Evolutionary conservation across 2,797 vertebrate genomes (phyloP).

Genomic region (Yasuhikotakia modesta): DNA sequence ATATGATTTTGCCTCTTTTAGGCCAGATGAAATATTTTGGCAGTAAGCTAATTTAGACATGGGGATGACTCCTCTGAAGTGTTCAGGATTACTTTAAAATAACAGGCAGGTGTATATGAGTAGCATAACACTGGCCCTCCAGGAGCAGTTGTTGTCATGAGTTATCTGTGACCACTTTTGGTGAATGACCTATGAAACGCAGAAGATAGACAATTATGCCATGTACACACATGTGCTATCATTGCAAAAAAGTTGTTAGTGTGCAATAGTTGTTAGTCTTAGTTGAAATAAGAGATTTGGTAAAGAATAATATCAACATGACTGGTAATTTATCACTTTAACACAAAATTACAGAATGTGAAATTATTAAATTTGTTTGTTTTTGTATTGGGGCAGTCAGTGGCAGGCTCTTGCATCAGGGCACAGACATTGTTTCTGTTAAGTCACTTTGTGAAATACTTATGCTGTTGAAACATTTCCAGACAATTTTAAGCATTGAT

Average conservation of each 20-base stretch:
- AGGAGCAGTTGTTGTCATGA: too few relatives aligned
- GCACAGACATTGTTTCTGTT: background rate
- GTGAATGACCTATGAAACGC: too few relatives aligned
- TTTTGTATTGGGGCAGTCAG: background rate
- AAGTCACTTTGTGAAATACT: background rate
- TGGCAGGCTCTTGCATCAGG: background rate
- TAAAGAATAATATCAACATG: too few relatives aligned
- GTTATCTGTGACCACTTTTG: too few relatives aligned
- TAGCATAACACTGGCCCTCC: too few relatives aligned
- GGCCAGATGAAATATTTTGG: background rate
- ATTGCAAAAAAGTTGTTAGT: too few relatives aligned
- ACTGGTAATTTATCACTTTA: background rate
- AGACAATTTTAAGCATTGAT: background rate
- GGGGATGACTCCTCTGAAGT: background rate
- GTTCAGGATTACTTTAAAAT: background rate
- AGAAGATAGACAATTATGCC: too few relatives aligned
- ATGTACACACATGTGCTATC: too few relatives aligned
- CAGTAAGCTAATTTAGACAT: background rate
- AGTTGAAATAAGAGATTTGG: too few relatives aligned
- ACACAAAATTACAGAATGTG: background rate
- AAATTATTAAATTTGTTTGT: background rate
- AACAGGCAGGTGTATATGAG: too few relatives aligned
- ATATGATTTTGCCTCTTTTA: slow-evolving; percentile 1
- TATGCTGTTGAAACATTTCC: background rate
- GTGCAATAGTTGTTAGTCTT: too few relatives aligned